These are phyloP conservation scores for Episyrphus balteatus DNA, from an alignment of 1,140 invertebrate genomes.

Conservation along the genomic window DNA sequence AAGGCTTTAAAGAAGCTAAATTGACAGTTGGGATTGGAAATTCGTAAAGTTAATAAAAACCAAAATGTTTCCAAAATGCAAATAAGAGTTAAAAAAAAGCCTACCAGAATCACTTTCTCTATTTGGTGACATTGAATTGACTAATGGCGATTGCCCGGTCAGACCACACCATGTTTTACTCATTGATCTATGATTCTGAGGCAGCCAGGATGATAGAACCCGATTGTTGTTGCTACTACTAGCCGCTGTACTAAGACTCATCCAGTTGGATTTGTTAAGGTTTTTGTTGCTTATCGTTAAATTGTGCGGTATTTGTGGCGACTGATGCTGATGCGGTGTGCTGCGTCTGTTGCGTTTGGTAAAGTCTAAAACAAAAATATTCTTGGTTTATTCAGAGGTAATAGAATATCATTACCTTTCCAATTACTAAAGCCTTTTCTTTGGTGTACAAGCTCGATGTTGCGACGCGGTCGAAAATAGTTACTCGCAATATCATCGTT, in stretches of 20 bases:
- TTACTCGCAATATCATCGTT: no score
- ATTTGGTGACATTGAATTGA: no score
- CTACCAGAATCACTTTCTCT: no score
- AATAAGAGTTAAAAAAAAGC: no score
- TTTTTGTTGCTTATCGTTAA: neutral
- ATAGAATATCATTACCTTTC: constrained; percentile 30
- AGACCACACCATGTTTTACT: neutral
- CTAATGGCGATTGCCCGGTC: neutral
- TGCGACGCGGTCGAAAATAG: no score
- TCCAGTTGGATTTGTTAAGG: neutral
- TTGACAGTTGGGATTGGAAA: no score
- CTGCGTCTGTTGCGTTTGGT: neutral
- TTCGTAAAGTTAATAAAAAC: no score
- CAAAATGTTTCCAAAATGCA: no score
- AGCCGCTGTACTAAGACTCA: neutral
- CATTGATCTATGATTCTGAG: neutral
- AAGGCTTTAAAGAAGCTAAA: no score
- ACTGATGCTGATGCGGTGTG: no score
- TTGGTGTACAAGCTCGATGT: constrained; percentile 8
- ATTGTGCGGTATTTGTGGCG: neutral
- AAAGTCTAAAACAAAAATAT: constrained; percentile 1
- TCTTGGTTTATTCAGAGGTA: neutral
- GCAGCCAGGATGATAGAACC: neutral
- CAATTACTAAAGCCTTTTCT: constrained; percentile 41
- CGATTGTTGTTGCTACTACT: neutral